Conservation (phyloP, 2,113 vertebrate species). For the Mungos mungo region DNA sequence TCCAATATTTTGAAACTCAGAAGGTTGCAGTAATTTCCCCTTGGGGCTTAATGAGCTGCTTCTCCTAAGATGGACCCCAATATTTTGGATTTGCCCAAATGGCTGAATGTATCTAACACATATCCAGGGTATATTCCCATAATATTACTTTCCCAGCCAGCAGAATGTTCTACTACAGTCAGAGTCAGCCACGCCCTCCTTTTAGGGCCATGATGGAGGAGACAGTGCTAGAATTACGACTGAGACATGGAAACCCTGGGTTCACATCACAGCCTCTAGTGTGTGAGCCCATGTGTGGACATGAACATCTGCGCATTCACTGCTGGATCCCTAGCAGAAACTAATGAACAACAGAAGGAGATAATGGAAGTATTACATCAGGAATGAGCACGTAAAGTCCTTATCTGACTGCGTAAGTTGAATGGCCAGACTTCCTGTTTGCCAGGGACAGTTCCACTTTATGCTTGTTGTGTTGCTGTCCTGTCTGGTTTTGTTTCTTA, state of each 20-base stretch:
- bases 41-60: background rate
- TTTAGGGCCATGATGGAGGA: background rate
- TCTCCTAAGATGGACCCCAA: background rate
- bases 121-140: background rate
- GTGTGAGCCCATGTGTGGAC: background rate
- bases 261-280: background rate
- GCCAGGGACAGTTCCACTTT: background rate
- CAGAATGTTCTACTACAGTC: background rate
- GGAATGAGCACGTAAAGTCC: background rate
- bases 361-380: background rate
- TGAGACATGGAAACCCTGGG: background rate
- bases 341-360: background rate
- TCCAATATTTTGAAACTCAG: conserved; percentile 44
- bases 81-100: background rate
- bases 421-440: background rate
- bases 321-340: background rate
- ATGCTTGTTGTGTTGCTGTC: background rate
- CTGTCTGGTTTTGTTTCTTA: background rate
- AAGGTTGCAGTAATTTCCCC: background rate
- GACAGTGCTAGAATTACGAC: background rate
- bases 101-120: background rate
- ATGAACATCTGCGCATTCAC: background rate
- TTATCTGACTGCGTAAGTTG: background rate
- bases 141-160: background rate
- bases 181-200: background rate